These are phyloP conservation scores for Heteractis magnifica DNA, from an alignment of 92 coral and sea anemone genomes.

Conservation along the genomic window DNA sequence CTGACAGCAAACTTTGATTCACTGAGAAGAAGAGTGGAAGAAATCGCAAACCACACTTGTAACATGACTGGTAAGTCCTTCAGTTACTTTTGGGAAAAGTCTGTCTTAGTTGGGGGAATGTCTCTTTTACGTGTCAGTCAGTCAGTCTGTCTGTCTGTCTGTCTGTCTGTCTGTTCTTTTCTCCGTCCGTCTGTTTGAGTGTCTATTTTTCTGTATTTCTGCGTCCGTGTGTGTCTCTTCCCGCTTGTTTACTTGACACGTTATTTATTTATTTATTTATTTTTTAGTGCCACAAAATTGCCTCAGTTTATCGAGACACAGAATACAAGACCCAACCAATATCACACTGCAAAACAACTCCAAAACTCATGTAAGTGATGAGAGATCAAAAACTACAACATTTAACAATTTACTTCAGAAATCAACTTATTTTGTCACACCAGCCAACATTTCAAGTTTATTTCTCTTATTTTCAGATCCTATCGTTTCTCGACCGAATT, in stretches of 20 bases:
- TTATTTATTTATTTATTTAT: background rate
- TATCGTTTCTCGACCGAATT: background rate
- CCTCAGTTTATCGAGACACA: background rate
- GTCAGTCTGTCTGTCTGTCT: background rate
- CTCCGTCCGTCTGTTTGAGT: background rate
- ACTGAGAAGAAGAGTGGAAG: background rate
- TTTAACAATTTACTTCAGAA: background rate
- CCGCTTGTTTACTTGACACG: background rate
- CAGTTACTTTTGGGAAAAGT: background rate
- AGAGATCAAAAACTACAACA: too few relatives aligned
- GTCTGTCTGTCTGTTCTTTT: background rate
- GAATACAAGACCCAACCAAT: background rate
- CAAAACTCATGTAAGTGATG: background rate
- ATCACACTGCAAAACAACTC: background rate
- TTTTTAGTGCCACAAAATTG: background rate
- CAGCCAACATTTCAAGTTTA: background rate
- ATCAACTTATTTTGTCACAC: background rate
- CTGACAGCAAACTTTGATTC: background rate
- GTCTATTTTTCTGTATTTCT: background rate
- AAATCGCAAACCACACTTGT: conserved; percentile 9
- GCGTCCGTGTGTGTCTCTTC: background rate
- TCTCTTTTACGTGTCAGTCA: too few relatives aligned
- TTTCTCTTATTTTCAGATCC: background rate
- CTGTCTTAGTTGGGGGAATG: background rate
- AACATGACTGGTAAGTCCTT: background rate